Evolutionary conservation across 2,113 vertebrate genomes (phyloP).

Genomic region (Dicerorhinus sumatrensis): DNA sequence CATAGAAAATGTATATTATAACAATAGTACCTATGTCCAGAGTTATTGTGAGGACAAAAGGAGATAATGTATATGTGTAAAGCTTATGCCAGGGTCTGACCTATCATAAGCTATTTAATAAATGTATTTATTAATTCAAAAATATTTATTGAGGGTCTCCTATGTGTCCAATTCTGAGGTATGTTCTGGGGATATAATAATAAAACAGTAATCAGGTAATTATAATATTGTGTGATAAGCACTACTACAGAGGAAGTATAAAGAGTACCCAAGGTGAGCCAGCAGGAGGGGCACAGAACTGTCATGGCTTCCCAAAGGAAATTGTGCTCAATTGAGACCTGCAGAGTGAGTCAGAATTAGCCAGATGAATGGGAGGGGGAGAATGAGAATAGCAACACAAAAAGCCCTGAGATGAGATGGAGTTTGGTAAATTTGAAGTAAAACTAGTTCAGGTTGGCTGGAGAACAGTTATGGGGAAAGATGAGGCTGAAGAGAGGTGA

Average conservation of each 20-base stretch:
- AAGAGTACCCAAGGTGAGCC: neutral
- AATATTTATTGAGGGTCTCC: neutral
- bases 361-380: neutral
- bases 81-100: neutral
- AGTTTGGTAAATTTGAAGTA: neutral
- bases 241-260: neutral
- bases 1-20: neutral
- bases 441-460: neutral
- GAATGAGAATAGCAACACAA: neutral
- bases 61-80: neutral
- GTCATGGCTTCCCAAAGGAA: neutral
- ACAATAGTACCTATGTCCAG: neutral
- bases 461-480: neutral
- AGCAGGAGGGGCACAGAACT: neutral
- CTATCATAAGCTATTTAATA: neutral
- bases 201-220: neutral
- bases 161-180: neutral
- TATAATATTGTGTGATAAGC: neutral
- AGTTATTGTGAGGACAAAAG: neutral
- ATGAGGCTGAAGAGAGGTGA: neutral
- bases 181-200: neutral
- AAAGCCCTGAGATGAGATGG: neutral
- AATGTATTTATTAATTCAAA: slow-evolving; percentile 12
- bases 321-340: neutral
- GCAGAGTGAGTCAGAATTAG: neutral